Conservation (phyloP, 2,113 vertebrate species). For the Alectura lathami region DNA sequence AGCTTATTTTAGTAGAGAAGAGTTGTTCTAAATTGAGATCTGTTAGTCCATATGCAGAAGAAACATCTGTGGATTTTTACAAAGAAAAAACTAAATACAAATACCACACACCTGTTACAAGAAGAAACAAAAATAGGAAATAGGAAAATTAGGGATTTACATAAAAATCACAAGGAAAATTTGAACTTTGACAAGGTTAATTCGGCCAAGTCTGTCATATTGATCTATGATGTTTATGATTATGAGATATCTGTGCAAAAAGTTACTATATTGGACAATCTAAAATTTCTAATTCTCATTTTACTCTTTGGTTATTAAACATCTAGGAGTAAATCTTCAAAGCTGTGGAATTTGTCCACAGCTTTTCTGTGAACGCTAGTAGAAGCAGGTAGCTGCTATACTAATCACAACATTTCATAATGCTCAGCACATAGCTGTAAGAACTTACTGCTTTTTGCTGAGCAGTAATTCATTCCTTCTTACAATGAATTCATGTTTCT, state of each 20-base stretch:
- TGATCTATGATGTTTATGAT: not conserved
- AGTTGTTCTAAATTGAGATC: not conserved
- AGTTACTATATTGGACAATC: not conserved
- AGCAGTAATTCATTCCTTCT: slow-evolving; percentile 6
- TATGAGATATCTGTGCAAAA: not conserved
- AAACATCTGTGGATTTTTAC: not conserved
- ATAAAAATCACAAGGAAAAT: not conserved
- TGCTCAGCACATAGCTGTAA: not conserved
- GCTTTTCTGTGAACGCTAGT: not conserved
- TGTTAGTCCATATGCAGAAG: not conserved
- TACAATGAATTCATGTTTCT: not conserved
- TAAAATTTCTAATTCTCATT: not conserved
- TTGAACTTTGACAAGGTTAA: not conserved
- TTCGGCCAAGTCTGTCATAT: not conserved
- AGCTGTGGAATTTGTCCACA: not conserved
- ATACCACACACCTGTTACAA: not conserved
- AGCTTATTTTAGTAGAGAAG: not conserved
- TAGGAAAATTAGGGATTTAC: not conserved
- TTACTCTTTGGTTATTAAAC: not conserved
- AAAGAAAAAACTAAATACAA: not conserved
- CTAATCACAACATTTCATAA: not conserved
- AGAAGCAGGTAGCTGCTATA: not conserved
- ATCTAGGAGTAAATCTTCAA: not conserved
- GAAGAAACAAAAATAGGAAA: not conserved
- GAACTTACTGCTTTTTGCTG: not conserved